Base-by-base conservation (phyloP, 2,113 vertebrate species). In the Mastomys coucha region DNA sequence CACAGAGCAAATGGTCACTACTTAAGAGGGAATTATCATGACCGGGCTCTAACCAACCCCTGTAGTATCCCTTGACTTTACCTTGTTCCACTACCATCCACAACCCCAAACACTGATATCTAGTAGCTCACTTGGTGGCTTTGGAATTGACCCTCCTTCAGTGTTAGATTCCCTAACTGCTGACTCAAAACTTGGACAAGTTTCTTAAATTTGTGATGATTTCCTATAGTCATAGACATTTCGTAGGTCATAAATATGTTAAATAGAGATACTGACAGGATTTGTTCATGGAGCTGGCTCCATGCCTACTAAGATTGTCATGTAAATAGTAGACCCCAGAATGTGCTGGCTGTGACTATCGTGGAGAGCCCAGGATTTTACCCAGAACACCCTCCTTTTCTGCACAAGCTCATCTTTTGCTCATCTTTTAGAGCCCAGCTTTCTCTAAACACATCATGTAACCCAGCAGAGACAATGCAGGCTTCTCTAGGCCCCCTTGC, bases 61-160 rank as follows among this genome's bases (percentile, higher is more conserved):
- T 56, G 39, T 9, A 7, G 65, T 0, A 0, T 0, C 45, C 16
- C 31, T 39, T 69, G 2, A 5, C 26, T 49, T 69, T 0, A 14
- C 12, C 11, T 39, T 24, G 22, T 45, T 33, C 19, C 2, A 9
- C 20, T 17, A 42, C 1, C 7, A 19, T 5, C 11, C 26, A 65
- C 20, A 6, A 8, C 56, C 77, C 36, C 19, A 0, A 72, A 31
- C 3, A 13, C 28, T 13, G 82, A 65, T 63, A 24, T 33, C 14
- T 42, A 56, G 28, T 3, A 8, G 14, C n/a, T 76, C 42, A n/a
- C 22, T 12, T 39, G 78, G 39, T 60, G 45, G 6, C 26, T 84
- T 65, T 53, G 65, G 80, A 69, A 58, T 1, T n/a, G 84, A 49
- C 0, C 2, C 20, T 42, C 69, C 42, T 58, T 33, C 85, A 88